phyloP scores from a whole-genome alignment of 2,797 vertebrate species.

The Pseudochaenichthys georgianus region DNA sequence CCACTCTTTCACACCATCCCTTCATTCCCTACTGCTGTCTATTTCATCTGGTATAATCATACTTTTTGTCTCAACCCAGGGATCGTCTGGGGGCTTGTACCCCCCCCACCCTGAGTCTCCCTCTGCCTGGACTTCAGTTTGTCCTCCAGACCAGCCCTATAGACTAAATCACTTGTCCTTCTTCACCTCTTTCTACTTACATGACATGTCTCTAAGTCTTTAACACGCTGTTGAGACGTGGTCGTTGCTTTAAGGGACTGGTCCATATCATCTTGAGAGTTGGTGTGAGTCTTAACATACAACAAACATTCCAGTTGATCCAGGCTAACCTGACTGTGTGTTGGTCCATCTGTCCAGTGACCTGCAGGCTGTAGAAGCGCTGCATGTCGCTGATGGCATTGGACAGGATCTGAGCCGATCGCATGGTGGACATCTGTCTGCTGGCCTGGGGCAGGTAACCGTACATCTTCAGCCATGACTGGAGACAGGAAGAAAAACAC shows the following conservation, averaged over 20 bases:
- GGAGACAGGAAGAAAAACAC: neutral
- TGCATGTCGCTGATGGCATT: constrained; percentile 93
- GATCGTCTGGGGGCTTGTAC: too few species aligned
- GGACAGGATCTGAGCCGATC: constrained; percentile 92
- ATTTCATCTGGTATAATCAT: too few species aligned
- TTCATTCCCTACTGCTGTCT: too few species aligned
- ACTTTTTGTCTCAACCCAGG: too few species aligned
- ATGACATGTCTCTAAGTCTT: too few species aligned
- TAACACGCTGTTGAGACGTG: too few species aligned
- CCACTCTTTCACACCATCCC: too few species aligned
- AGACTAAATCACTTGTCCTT: too few species aligned
- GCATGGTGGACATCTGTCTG: constrained; percentile 95
- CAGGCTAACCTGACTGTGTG: constrained; percentile 88
- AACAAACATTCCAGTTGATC: neutral
- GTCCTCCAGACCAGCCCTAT: too few species aligned
- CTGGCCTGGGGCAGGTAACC: constrained; percentile 92
- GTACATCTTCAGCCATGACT: constrained; percentile 93
- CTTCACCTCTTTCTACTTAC: too few species aligned
- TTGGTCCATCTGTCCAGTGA: constrained; percentile 90
- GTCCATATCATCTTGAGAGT: neutral
- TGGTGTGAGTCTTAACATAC: neutral
- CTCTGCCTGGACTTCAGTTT: too few species aligned
- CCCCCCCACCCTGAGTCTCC: too few species aligned
- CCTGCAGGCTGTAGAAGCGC: constrained; percentile 91
- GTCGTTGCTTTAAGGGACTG: neutral